Percentiles rank a stretch among this genome's conserved stretches.
These are phyloP conservation scores for Melitaea athalia DNA, from an alignment of 2,888 invertebrate species.

Conservation along the genomic window DNA sequence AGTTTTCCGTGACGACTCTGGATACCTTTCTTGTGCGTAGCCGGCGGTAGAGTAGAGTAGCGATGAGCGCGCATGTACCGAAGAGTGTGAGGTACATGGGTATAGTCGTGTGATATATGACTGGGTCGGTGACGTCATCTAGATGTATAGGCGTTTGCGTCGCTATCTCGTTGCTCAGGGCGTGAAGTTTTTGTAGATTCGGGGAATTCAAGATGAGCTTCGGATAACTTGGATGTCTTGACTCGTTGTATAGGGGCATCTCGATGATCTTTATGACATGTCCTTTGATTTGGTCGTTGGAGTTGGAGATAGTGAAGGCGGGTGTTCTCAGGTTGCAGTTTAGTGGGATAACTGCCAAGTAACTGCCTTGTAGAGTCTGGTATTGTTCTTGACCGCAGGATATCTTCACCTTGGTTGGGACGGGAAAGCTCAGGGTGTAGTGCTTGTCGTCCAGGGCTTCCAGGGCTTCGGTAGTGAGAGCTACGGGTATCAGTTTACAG, in stretches of 20 bases:
- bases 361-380: not conserved
- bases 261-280: too few relatives aligned
- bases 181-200: conserved; percentile 2
- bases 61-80: not conserved
- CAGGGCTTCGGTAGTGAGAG: not conserved
- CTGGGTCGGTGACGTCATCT: not conserved
- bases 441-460: conserved; percentile 4
- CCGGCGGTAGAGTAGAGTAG: not conserved
- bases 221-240: too few relatives aligned
- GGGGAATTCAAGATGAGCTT: not conserved
- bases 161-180: conserved; percentile 3
- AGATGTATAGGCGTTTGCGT: not conserved
- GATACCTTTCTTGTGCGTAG: too few relatives aligned
- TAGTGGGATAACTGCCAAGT: not conserved
- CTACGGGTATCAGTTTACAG: not conserved
- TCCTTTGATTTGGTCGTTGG: too few relatives aligned
- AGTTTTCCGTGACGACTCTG: too few relatives aligned
- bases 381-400: conserved; percentile 3
- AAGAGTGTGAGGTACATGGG: conserved; percentile 3
- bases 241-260: too few relatives aligned
- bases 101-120: conserved; percentile 5
- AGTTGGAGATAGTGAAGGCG: too few relatives aligned
- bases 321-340: too few relatives aligned
- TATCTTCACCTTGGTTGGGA: not conserved
- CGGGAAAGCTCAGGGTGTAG: not conserved